A percentile compares a stretch with the other conserved stretches of the same genome.
Evolutionary conservation across 2,797 vertebrate species (phyloP).

Genomic region (Lacerta bilineata): DNA sequence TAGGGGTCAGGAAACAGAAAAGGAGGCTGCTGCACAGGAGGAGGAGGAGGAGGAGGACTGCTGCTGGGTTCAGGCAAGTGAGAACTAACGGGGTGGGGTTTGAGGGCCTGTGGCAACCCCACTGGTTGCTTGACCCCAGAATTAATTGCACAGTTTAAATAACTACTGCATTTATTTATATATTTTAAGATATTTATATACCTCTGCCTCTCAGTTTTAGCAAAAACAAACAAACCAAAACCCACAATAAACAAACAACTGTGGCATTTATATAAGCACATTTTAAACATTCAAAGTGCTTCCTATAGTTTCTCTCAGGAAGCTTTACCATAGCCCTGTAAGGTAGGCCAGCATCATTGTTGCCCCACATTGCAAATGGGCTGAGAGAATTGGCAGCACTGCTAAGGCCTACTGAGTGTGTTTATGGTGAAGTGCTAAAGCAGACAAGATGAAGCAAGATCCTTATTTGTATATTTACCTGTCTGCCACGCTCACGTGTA

Average conservation of each 20-base stretch:
- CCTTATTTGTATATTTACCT: neutral
- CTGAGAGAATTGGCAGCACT: neutral
- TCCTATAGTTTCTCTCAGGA: neutral
- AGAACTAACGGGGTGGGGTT: neutral
- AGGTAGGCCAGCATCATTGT: neutral
- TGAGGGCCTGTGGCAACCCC: neutral
- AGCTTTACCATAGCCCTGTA: neutral
- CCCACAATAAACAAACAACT: too few species aligned
- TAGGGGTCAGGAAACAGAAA: neutral
- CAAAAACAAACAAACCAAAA: neutral
- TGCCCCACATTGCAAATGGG: neutral
- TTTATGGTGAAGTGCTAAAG: neutral
- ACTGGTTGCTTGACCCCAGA: neutral
- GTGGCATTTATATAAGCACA: neutral
- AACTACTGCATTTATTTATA: neutral
- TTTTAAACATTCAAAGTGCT: neutral
- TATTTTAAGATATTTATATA: neutral
- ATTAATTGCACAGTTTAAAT: neutral
- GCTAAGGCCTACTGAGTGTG: neutral
- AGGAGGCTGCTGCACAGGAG: too few species aligned
- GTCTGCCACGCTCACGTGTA: neutral
- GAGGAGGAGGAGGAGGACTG: neutral
- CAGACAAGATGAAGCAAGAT: neutral
- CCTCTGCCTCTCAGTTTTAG: neutral
- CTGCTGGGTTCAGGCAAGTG: slow-evolving; percentile 36